Percentiles rank a stretch among this genome's conserved stretches.
Conservation (phyloP, 2,113 vertebrate species). For the Odontophorus gujanensis region DNA sequence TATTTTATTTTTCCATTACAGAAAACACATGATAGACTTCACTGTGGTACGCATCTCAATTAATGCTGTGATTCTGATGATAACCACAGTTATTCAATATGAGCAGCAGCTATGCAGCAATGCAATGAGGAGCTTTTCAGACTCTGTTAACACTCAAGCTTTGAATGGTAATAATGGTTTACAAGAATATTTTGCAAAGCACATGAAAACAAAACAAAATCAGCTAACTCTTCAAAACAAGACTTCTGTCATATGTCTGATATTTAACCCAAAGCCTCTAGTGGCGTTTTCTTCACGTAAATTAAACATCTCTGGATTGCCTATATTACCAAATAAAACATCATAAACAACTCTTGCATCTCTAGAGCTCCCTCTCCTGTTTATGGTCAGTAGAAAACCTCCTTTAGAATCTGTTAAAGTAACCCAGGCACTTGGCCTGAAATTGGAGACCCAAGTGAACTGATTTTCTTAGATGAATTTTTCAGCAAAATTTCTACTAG, state of each 20-base stretch:
- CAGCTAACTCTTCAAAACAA: conserved; percentile 4
- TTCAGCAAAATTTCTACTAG: neutral
- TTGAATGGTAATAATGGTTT: conserved; percentile 1
- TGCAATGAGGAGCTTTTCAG: neutral
- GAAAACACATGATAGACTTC: neutral
- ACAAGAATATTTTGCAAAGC: neutral
- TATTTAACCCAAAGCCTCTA: conserved; percentile 35
- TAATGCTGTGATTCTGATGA: neutral
- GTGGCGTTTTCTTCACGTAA: conserved; percentile 21
- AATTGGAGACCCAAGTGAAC: neutral
- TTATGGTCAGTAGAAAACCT: neutral
- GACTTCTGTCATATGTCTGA: neutral
- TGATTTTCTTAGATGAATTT: neutral
- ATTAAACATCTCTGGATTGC: neutral
- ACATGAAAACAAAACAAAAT: conserved; percentile 34
- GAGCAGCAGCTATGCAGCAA: neutral
- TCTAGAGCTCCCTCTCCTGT: conserved; percentile 66
- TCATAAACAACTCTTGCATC: conserved; percentile 5
- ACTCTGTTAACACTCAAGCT: neutral
- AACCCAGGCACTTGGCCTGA: neutral
- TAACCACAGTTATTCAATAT: neutral
- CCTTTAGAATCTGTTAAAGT: neutral
- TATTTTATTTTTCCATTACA: neutral
- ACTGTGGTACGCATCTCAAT: neutral
- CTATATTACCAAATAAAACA: conserved; percentile 17